Evolutionary conservation across 2,888 invertebrate species (phyloP).

Genomic region (Matsumyia berberina): DNA sequence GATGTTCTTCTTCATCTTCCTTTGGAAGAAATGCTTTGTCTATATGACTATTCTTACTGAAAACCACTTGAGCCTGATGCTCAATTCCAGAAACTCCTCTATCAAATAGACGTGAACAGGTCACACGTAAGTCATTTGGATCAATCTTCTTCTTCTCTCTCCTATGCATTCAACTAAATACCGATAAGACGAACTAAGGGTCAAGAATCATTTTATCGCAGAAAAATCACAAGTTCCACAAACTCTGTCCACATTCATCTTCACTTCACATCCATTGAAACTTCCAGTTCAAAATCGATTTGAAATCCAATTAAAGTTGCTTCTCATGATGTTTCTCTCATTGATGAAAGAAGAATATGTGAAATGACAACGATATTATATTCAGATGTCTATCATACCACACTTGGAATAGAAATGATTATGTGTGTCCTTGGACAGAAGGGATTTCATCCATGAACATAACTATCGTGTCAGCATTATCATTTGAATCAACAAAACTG

Average conservation of each 20-base stretch:
- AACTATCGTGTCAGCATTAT: conserved; percentile 27
- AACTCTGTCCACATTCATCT: neutral
- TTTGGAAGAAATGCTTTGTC: too few relatives aligned
- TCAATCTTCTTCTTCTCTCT: neutral
- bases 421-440: conserved; percentile 40
- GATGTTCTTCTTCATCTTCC: too few relatives aligned
- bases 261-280: neutral
- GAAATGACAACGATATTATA: conserved; percentile 7
- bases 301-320: conserved; percentile 56
- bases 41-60: too few relatives aligned
- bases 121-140: too few relatives aligned
- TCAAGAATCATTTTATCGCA: conserved; percentile 10
- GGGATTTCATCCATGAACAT: neutral
- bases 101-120: too few relatives aligned
- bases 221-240: neutral
- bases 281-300: conserved; percentile 20
- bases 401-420: conserved; percentile 13
- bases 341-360: conserved; percentile 25
- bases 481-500: conserved; percentile 51
- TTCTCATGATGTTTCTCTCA: conserved; percentile 10
- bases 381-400: conserved; percentile 21
- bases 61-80: too few relatives aligned
- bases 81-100: too few relatives aligned
- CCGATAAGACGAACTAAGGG: neutral
- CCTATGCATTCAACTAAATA: too few relatives aligned